Evolutionary conservation across 2,113 vertebrate genomes (phyloP).

Genomic region (Cnemophilus loriae): DNA sequence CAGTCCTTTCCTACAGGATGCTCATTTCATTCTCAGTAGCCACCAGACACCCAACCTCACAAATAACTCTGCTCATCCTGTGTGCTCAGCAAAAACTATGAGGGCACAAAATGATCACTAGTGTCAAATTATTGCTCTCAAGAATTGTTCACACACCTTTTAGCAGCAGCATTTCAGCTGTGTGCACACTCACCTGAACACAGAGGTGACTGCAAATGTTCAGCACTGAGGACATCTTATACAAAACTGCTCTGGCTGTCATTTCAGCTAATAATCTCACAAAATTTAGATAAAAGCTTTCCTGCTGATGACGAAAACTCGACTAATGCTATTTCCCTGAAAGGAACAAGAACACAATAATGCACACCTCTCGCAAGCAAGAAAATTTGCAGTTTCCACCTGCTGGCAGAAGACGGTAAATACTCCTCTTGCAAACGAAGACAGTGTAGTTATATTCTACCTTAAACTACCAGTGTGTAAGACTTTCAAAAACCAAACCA

Average conservation of each 20-base stretch:
- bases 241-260: not conserved
- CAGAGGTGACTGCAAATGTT: not conserved
- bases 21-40: not conserved
- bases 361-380: accelerated
- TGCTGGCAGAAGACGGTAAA: slow-evolving; percentile 15
- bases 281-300: not conserved
- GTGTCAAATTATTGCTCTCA: not conserved
- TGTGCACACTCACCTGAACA: not conserved
- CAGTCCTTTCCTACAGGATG: not conserved
- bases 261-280: not conserved
- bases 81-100: not conserved
- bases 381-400: slow-evolving; percentile 22
- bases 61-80: not conserved
- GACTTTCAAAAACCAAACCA: not conserved
- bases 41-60: not conserved
- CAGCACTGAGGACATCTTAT: not conserved
- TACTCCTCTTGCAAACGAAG: not conserved
- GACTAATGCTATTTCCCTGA: not conserved
- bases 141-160: not conserved
- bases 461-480: not conserved
- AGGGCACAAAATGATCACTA: not conserved
- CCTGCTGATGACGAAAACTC: not conserved
- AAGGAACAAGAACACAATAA: not conserved
- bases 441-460: not conserved
- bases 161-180: not conserved